Evolutionary conservation across 1,140 invertebrate genomes (phyloP), one percentile per base, ranked within the genome.

Genomic region (Rhynchophorus ferrugineus): DNA sequence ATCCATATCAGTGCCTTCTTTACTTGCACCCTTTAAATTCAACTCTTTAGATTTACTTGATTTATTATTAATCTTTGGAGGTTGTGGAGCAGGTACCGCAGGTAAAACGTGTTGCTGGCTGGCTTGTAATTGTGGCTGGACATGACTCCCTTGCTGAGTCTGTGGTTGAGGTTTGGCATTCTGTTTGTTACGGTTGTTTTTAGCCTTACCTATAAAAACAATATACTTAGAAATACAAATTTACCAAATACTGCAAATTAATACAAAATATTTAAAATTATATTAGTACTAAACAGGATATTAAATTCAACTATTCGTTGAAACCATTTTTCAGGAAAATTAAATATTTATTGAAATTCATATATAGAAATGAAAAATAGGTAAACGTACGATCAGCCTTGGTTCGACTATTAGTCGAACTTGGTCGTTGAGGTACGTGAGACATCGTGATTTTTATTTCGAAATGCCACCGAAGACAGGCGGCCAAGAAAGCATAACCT

Each of bases 1-100:
- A 57, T 71, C 70, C 70, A 71, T 71, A 48, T 71, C 70, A n/a
- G 67, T 69, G 49, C 70, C 70, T 56, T 71, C 67, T 48, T 71
- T 71, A 41, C 58, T 68, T 8, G 68, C 67, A 38, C 69, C 69
- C 46, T 69, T 71, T 19, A 63, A 44, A 51, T 70, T 71, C 3
- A 70, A 37, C 38, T 71, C 69, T 29, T 60, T 64, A 48, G 63
- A 61, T 55, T 70, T 71, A 29, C 63, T 63, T 3, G 63, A 49
- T 49, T 63, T 68, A 44, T 61, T 68, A 20, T 49, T 62, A 7
- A 61, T 39, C 37, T 66, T 65, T 1, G 60, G 38, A 6, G 61
- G 64, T 46, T 63, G 61, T 5, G 61, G 58, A 20, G 49, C 35
- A 22, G 65, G 64, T 33, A 65, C 59, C 11, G 55, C 13, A 20